A percentile compares a stretch with the other conserved stretches of the same genome.
Conservation (phyloP, 2,797 vertebrate genomes). For the Strix occidentalis region DNA sequence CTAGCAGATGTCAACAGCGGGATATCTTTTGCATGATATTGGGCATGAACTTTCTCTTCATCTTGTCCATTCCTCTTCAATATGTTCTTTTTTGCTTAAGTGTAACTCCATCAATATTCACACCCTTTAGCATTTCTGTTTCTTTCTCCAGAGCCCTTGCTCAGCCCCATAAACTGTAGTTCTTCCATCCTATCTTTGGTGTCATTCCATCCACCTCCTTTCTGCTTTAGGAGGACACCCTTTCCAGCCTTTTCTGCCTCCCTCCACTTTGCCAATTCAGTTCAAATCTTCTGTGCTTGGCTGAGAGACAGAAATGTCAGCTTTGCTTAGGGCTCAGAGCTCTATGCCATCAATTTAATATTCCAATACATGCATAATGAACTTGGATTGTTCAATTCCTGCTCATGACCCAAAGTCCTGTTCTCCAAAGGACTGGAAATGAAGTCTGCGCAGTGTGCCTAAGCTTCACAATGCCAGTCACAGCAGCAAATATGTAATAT, state of each 20-base stretch:
- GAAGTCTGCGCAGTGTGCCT: background rate
- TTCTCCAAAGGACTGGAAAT: background rate
- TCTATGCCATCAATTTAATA: background rate
- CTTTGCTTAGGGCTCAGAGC: background rate
- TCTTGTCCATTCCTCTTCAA: background rate
- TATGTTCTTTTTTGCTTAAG: background rate
- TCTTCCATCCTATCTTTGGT: background rate
- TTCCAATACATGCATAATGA: background rate
- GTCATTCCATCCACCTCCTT: background rate
- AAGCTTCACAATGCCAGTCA: background rate
- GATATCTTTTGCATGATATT: background rate
- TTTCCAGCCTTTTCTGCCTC: background rate
- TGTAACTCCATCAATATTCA: background rate
- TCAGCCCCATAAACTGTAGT: background rate
- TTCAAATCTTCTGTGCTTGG: background rate
- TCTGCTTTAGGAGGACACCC: background rate
- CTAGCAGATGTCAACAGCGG: slow-evolving; percentile 27
- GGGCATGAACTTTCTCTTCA: background rate
- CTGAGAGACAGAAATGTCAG: background rate
- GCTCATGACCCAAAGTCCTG: background rate
- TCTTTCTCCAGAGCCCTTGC: background rate
- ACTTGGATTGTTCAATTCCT: background rate
- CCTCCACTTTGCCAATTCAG: background rate
- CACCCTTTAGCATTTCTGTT: background rate
- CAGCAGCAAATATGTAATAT: background rate